A percentile compares a stretch with the other conserved stretches of the same genome.
These are phyloP conservation scores for Gymnorhina tibicen DNA, from an alignment of 2,113 vertebrate genomes.

Conservation along the genomic window DNA sequence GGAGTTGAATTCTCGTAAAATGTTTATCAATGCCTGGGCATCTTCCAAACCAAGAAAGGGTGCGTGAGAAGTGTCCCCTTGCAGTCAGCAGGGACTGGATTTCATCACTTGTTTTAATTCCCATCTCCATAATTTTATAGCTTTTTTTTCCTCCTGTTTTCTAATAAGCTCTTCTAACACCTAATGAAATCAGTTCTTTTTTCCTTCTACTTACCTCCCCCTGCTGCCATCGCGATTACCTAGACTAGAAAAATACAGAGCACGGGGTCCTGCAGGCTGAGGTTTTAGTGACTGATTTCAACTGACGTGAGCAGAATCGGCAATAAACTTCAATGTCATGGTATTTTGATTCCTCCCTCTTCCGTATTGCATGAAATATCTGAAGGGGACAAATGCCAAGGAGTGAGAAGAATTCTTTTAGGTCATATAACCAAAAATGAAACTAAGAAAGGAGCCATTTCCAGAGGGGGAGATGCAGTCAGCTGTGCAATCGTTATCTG, in stretches of 20 bases:
- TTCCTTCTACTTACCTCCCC: conserved; percentile 64
- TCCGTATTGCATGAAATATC: not conserved
- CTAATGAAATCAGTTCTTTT: conserved; percentile 48
- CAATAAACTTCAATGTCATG: conserved; percentile 53
- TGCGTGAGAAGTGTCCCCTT: not conserved
- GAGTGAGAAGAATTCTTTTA: conserved; percentile 31
- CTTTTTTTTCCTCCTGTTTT: not conserved
- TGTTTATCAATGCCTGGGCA: conserved; percentile 50
- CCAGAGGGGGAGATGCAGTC: conserved; percentile 42
- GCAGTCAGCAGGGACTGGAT: conserved; percentile 20
- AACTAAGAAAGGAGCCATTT: conserved; percentile 57
- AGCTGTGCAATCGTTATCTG: conserved; percentile 31
- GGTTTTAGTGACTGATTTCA: conserved; percentile 56
- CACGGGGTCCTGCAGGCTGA: conserved; percentile 28
- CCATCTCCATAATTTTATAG: conserved; percentile 3
- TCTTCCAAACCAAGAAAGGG: conserved; percentile 50
- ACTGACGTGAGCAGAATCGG: conserved; percentile 46
- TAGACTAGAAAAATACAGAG: conserved; percentile 57
- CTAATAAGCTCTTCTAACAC: conserved; percentile 48
- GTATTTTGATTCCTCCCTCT: conserved; percentile 29
- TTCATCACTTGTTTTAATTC: conserved; percentile 47
- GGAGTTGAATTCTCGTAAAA: conserved; percentile 33
- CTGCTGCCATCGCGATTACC: conserved; percentile 42
- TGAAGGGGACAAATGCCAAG: conserved; percentile 14
- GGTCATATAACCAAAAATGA: conserved; percentile 20